These are phyloP conservation scores for Alosa alosa DNA, from an alignment of 2,113 vertebrate genomes.

Conservation along the genomic window DNA sequence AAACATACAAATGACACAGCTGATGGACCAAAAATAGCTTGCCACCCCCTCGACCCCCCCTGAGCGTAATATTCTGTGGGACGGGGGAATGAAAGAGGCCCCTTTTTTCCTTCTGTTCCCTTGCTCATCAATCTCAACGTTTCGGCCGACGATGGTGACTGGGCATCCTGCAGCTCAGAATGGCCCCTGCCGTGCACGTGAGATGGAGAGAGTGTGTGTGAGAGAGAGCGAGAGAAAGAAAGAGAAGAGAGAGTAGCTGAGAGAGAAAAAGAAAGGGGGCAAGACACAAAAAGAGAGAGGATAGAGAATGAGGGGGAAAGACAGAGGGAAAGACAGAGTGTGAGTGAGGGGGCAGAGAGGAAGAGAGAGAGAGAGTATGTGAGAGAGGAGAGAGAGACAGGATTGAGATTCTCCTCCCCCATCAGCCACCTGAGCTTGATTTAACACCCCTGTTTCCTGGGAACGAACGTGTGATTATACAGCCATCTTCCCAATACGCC, in stretches of 20 bases:
- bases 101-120: slow-evolving; percentile 15
- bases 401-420: slow-evolving; percentile 55
- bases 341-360: background rate
- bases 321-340: background rate
- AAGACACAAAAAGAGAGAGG: background rate
- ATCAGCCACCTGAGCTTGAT: slow-evolving; percentile 71
- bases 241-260: background rate
- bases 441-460: slow-evolving; percentile 58
- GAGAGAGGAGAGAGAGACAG: slow-evolving; percentile 41
- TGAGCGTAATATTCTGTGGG: background rate
- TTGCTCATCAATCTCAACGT: slow-evolving; percentile 61
- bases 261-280: background rate
- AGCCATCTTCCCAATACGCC: slow-evolving; percentile 28
- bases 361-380: background rate
- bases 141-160: slow-evolving; percentile 46
- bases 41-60: slow-evolving; percentile 48
- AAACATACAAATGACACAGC: slow-evolving; percentile 39
- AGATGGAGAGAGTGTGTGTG: background rate
- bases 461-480: slow-evolving; percentile 56
- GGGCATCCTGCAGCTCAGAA: slow-evolving; percentile 41
- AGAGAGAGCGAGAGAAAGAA: background rate
- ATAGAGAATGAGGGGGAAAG: background rate
- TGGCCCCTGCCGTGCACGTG: slow-evolving; percentile 24
- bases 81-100: slow-evolving; percentile 31
- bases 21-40: slow-evolving; percentile 59